A percentile compares a stretch with the other conserved stretches of the same genome.
phyloP scores from a whole-genome alignment of 2,888 invertebrate genomes.

The Hyles lineata region DNA sequence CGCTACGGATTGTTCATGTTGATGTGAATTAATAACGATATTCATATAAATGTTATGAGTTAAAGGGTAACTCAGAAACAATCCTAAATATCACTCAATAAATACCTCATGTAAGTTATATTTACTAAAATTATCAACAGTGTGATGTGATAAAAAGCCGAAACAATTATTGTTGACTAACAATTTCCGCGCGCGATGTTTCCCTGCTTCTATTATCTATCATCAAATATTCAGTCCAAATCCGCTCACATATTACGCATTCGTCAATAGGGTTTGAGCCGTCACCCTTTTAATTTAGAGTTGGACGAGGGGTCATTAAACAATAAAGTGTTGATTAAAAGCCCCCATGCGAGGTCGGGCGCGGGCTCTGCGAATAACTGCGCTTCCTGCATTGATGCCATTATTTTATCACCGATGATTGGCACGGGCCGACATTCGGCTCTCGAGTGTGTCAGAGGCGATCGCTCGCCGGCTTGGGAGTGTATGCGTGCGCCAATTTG shows the following conservation, averaged over 20 bases:
- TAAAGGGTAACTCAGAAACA: too few species aligned
- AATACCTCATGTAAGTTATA: not conserved
- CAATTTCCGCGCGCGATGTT: not conserved
- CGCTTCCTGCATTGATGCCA: constrained; percentile 78
- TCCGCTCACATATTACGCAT: constrained; percentile 78
- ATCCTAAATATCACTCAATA: too few species aligned
- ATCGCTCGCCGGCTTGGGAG: constrained; percentile 17
- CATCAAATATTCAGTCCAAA: constrained; percentile 75
- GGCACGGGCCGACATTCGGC: constrained; percentile 64
- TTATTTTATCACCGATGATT: constrained; percentile 84
- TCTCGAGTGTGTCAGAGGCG: constrained; percentile 39
- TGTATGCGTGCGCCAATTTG: constrained; percentile 32
- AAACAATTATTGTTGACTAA: not conserved
- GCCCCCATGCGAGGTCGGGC: constrained; percentile 79
- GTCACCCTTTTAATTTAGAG: constrained; percentile 85
- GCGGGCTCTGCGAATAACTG: constrained; percentile 75
- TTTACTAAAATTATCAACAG: not conserved
- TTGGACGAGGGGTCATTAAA: constrained; percentile 84
- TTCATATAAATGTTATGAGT: too few species aligned
- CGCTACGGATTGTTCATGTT: too few species aligned
- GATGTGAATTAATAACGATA: too few species aligned
- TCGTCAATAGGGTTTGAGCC: constrained; percentile 82
- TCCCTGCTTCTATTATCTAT: constrained; percentile 62
- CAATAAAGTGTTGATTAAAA: constrained; percentile 86
- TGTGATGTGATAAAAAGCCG: not conserved